Percentiles rank a stretch among this genome's conserved stretches.
phyloP scores from a whole-genome alignment of 1,140 invertebrate genomes.

The Dicyema japonicum region DNA sequence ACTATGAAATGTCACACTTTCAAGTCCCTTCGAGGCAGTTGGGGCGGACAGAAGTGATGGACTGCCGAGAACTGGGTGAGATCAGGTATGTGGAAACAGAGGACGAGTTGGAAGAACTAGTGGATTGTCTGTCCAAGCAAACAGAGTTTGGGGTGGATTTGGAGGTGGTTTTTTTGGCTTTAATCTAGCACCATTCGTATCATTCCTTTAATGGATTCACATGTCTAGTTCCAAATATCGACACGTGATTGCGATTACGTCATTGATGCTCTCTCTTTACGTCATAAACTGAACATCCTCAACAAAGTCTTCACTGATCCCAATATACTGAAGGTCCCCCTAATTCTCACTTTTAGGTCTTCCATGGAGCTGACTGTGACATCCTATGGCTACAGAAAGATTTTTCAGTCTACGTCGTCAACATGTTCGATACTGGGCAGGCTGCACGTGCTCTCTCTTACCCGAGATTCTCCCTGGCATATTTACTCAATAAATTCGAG shows the following conservation, averaged over 20 bases:
- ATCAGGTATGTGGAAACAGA: constrained; percentile 33
- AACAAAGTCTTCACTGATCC: constrained; percentile 72
- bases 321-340: constrained; percentile 43
- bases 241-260: constrained; percentile 51
- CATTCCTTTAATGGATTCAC: background rate
- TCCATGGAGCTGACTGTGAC: constrained; percentile 62
- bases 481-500: constrained; percentile 44
- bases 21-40: too few species aligned
- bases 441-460: constrained; percentile 38
- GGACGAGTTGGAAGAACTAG: constrained; percentile 29
- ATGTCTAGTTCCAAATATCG: constrained; percentile 32
- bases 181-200: background rate
- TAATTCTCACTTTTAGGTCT: constrained; percentile 26
- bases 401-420: constrained; percentile 65
- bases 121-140: constrained; percentile 30
- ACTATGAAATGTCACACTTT: too few species aligned
- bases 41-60: too few species aligned
- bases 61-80: too few species aligned
- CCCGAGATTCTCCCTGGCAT: constrained; percentile 36
- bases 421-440: constrained; percentile 76
- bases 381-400: constrained; percentile 74
- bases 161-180: constrained; percentile 19
- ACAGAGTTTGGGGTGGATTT: constrained; percentile 49
- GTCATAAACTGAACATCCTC: constrained; percentile 42
- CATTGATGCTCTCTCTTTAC: constrained; percentile 45